Base-by-base conservation (phyloP, 1,140 invertebrate species). In the Ganaspis sp. region DNA sequence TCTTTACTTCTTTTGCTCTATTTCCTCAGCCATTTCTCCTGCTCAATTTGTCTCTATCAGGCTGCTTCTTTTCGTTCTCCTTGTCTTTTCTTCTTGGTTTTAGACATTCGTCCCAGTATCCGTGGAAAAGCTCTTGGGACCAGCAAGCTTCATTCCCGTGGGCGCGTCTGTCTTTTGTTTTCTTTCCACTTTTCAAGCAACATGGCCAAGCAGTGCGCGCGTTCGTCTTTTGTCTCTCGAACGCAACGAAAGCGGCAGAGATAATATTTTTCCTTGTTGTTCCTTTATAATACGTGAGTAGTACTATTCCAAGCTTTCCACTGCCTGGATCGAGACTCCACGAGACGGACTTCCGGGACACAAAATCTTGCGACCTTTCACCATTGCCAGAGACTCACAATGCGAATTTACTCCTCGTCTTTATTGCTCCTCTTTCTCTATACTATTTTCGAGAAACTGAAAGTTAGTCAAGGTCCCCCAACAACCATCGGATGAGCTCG, bases 101-200 rank as follows among this genome's bases (percentile, higher is more conserved):
- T 64, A 64, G 58, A 64, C 23, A 64, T 64, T 64, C 58, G 58
- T 64, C 58, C 58, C 58, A 26, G 58, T 64, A 64, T 64, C 21
- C 8, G 38, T 69, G 29, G 29, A 73, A 70, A 74, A 34, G 69
- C 76, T 49, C 70, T 49, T 37, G 82, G 77, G 77, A 81, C 79
- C 79, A 76, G 72, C 77, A 76, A 79, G 71, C 77, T 80, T 81
- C 80, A 78, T 83, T 75, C 81, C 84, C 80, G 76, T 81, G 79
- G 80, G 84, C 58, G 76, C 81, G 76, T 78, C 78, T 80, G 78
- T 78, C 86, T 86, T 86, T 88, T 87, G 83, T 86, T 85, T 85
- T 87, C 81, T 78, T 85, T 87, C 82, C 84, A 86, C 85, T 88
- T 85, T 83, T 76, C 81, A 77, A 69, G 75, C 73, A 78, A 74